Base-by-base conservation (phyloP, 2,797 vertebrate species). In the Poecilia gillii region DNA sequence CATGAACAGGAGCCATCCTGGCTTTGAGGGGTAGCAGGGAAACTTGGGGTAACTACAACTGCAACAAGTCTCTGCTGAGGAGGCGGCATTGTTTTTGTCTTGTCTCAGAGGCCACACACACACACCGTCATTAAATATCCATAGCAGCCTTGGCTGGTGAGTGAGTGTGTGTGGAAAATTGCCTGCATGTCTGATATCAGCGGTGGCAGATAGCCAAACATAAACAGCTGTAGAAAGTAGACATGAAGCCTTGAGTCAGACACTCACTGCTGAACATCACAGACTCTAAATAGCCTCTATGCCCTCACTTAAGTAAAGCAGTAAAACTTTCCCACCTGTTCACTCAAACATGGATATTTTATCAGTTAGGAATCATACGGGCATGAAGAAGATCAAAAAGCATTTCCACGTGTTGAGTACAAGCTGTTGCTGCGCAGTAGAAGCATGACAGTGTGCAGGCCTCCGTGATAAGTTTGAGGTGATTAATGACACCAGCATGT, bases 151-250 rank as follows among this genome's bases (percentile, higher is more conserved):
- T 13, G 23, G 53, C 16, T 46, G 33, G 53, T 33, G 64, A 53
- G 46, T 39, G 64, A 47, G 43, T 33, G 81, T 68, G 64, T 25
- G 66, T n/a, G 75, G 47, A 68, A 59, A 84, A 81, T 41, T 73
- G 51, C 23, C 47, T 80, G 46, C 2, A 6, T 77, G 75, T 71
- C 74, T 84, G 80, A 84, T 74, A 74, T 62, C n/a, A 79, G 55
- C 46, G 39, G 72, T 75, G 87, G 78, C 77, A 84, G 71, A 72
- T 20, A 77, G 78, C 78, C 87, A 91, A 87, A 85, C 72, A 62
- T 74, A 85, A 85, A 87, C 85, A 92, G 88, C 87, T 89, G 88
- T 83, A 75, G 45, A 76, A 84, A 89, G 76, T 79, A 85, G 62
- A 85, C 79, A 64, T 46, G 28, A 75, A 41, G 46, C 73, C 57